Evolutionary conservation across 2,797 vertebrate species (phyloP).

Genomic region (Amphiprion clarkii): DNA sequence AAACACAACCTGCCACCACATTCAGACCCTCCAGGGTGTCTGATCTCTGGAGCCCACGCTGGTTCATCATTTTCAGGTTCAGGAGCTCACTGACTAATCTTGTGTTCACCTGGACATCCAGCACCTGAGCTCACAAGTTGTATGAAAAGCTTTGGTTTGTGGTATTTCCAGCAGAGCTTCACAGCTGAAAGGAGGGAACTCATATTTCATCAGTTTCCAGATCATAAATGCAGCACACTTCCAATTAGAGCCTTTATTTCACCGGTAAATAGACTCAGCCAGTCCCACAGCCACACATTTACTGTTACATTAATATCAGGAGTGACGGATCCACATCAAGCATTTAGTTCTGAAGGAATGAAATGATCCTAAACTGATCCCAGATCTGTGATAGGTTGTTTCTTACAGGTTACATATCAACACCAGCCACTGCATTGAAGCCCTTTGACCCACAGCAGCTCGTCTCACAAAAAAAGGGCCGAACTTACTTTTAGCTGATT

Average conservation of each 20-base stretch:
- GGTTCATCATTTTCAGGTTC: too few species aligned
- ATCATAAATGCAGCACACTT: background rate
- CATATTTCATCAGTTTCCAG: background rate
- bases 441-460: background rate
- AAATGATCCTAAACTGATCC: background rate
- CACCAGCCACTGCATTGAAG: background rate
- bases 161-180: background rate
- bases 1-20: too few species aligned
- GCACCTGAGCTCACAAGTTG: background rate
- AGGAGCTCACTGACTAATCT: too few species aligned
- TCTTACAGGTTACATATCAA: too few species aligned
- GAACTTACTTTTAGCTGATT: too few species aligned
- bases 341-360: background rate
- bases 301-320: background rate
- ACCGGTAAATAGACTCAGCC: background rate
- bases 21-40: too few species aligned
- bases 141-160: background rate
- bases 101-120: too few species aligned
- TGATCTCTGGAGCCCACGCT: too few species aligned
- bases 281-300: background rate
- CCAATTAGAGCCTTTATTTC: background rate
- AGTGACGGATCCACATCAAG: background rate
- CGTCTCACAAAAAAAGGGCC: background rate
- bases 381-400: too few species aligned
- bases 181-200: background rate